Base-by-base conservation (phyloP, 2,888 invertebrate genomes). In the Abrostola triplasia region DNA sequence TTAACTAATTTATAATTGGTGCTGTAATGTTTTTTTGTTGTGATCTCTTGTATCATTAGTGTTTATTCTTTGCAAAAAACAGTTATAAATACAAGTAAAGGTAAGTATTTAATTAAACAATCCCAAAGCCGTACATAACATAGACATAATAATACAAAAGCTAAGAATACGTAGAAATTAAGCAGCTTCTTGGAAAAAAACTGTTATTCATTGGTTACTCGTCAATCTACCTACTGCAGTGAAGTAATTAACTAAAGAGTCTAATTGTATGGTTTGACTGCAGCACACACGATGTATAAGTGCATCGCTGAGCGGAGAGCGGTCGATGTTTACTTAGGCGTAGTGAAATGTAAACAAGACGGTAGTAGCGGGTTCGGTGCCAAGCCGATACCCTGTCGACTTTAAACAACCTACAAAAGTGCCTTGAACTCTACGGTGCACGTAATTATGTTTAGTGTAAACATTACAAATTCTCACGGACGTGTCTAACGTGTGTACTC, bases 291-390 rank as follows among this genome's bases (percentile, higher is more conserved):
- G 48, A 35, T 61, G 70, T 72, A 51, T 68, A 78, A 77, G 76
- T 79, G 79, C 82, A 82, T 70, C 67, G 65, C 36, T 52, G 64
- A 77, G 81, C 76, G 76, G 78, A 57, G 70, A 64, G 73, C 54
- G 57, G 57, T 55, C 73, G 68, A 52, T 90, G 90, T 92, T 91
- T 91, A 85, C 83, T 86, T 88, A 88, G 87, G 89, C 86, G 81
- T 83, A 82, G 82, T 82, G 82, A 75, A 86, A 81, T 80, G 87
- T 88, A 90, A 90, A 91, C 88, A 90, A 68, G 61, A 65, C 73
- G 67, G 63, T 68, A 73, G 80, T 84, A 81, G 76, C 76, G 70
- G 67, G 84, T 86, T 75, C 64, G 76, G 79, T 73, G 59, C 71
- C 59, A 61, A 70, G 50, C 70, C 79, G 68, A 67, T 76, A 69